phyloP scores from a whole-genome alignment of 2,888 invertebrate species.

The Lordiphosa andalusiaca region DNA sequence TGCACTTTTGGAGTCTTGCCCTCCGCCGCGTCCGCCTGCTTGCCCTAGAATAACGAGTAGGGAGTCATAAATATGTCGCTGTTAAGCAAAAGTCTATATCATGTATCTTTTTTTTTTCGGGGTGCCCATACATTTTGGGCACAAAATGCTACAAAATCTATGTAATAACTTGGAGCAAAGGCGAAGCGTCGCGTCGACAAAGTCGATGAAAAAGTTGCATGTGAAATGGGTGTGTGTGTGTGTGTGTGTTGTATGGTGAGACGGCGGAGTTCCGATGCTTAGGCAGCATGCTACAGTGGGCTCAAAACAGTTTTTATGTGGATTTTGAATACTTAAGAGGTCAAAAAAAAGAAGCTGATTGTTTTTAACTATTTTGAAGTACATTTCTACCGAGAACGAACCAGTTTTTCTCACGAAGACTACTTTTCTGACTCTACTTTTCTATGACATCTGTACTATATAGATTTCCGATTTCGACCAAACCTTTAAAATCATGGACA shows the following conservation, averaged over 20 bases:
- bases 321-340: too few relatives aligned
- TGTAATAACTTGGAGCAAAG: conserved; percentile 51
- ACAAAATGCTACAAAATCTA: conserved; percentile 72
- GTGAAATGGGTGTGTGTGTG: conserved; percentile 9
- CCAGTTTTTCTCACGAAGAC: too few relatives aligned
- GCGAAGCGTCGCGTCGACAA: conserved; percentile 18
- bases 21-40: background rate
- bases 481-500: too few relatives aligned
- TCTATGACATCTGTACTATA: too few relatives aligned
- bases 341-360: too few relatives aligned
- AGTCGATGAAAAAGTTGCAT: conserved; percentile 44
- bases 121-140: conserved; percentile 59
- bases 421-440: too few relatives aligned
- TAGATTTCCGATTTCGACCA: too few relatives aligned
- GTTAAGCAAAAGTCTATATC: conserved; percentile 54
- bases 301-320: too few relatives aligned
- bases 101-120: conserved; percentile 40
- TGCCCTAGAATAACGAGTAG: conserved; percentile 10
- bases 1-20: conserved; percentile 55
- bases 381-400: too few relatives aligned
- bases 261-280: too few relatives aligned
- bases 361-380: too few relatives aligned
- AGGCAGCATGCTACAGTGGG: too few relatives aligned
- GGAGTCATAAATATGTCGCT: conserved; percentile 69
- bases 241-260: conserved; percentile 2